Evolutionary conservation across 2,888 invertebrate species (phyloP), one percentile per base, ranked within the genome.

Genomic region (Napeogenes inachia): DNA sequence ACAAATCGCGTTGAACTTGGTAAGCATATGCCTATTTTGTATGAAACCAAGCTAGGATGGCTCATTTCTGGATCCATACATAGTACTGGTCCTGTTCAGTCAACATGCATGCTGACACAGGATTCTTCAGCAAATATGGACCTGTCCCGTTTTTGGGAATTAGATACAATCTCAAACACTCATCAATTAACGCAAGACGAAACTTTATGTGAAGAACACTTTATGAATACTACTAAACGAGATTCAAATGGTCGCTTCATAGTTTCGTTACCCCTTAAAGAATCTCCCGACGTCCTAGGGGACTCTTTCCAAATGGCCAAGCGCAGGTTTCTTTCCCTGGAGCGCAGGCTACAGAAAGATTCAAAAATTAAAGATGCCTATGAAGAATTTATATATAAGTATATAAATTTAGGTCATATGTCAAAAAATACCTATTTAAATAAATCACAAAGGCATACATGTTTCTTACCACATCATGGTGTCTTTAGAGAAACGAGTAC

Each of bases 241-340:
- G 47, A 68, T 13, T 32, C 63, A 4, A 58, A 67, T 50, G 73
- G 73, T 13, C 57, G 64, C 13, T 74, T 73, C 62, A 63, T 70
- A 10, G 71, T 73, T 21, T 67, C 66, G 5, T 68, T 73, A 38
- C 72, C 74, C n/a, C 60, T 73, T 13, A 71, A 71, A 54, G 57
- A 64, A 38, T 59, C 61, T 53, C 68, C 68, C 10, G 38, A 62
- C 4, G 65, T 62, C 8, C 61, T 75, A 55, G 72, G 73, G 1
- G 70, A 72, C 21, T 1, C 21, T 45, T n/a, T 45, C 45, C 46
- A 66, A 69, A 4, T 82, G 33, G 57, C 61, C 33, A 61, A 61
- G 47, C 32, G 57, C 42, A 38, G 61, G 45, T 61, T 61, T 50
- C 45, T 61, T 32, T 57, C 53, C 1, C 53, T 61, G 32, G 61